phyloP scores from a whole-genome alignment of 2,113 vertebrate species.

The Elephantulus edwardii region DNA sequence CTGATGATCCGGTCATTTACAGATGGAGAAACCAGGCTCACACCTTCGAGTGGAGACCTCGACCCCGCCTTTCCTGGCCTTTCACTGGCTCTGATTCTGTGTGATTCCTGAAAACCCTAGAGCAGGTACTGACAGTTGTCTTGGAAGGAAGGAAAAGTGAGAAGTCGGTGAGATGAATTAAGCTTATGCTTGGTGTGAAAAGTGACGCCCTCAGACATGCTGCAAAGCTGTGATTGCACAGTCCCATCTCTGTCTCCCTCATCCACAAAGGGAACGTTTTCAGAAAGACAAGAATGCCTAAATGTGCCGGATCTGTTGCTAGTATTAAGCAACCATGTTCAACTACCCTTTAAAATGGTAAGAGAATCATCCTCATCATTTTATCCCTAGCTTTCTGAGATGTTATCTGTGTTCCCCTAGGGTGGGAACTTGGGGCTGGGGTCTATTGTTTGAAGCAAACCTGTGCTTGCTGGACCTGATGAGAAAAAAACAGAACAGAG shows the following conservation, averaged over 20 bases:
- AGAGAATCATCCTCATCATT: not conserved
- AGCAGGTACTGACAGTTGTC: conserved; percentile 76
- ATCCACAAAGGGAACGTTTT: not conserved
- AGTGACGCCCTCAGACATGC: conserved; percentile 43
- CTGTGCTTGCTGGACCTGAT: not conserved
- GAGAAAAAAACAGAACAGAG: not conserved
- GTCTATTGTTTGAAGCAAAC: not conserved
- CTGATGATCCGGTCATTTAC: not conserved
- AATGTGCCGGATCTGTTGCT: not conserved
- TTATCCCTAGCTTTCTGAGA: not conserved
- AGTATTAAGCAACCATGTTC: not conserved
- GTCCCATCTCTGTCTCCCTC: not conserved
- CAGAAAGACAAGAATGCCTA: not conserved
- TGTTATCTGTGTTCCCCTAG: too few relatives aligned
- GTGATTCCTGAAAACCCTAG: conserved; percentile 58
- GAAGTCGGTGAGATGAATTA: conserved; percentile 68
- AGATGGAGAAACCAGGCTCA: not conserved
- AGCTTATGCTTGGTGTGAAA: conserved; percentile 67
- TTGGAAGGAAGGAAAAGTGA: conserved; percentile 61
- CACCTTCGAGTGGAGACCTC: not conserved
- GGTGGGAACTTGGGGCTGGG: too few relatives aligned
- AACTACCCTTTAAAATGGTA: not conserved
- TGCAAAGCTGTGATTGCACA: conserved; percentile 42
- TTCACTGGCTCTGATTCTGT: conserved; percentile 66
- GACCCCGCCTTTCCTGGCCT: not conserved